Evolutionary conservation across 2,113 vertebrate genomes (phyloP), one percentile per base, ranked within the genome.

Genomic region (Callocephalon fimbriatum): DNA sequence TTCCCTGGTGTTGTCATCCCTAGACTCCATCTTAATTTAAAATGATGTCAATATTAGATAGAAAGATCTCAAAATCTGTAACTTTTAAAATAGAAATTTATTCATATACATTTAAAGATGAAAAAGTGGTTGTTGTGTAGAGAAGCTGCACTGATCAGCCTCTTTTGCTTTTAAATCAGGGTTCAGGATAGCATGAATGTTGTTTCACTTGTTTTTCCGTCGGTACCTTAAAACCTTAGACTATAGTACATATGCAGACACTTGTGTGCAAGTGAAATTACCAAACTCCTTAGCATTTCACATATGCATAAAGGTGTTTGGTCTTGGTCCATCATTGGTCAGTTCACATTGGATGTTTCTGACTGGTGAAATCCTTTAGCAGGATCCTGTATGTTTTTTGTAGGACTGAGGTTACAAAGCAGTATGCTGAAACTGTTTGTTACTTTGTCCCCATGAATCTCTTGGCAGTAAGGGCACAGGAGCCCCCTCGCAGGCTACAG

Each of bases 21-120:
- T 87, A 58, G 93, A 85, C 88, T 96, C 95, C 92, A 93, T 97
- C 93, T 98, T 96, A 89, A 93, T 97, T 98, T 98, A 93, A 98
- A 97, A 97, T 97, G 20, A 93, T 98, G 37, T 94, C 84, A 93
- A 67, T 96, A 18, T 94, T 86, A 76, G 86, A 84, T 74, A 93
- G 92, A 90, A 83, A 87, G 85, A 92, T 86, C 81, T 90, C 70
- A 97, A 95, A 91, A 91, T 91, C 68, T 70, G 48, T 50, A 95
- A 94, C 75, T 89, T 96, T 80, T 81, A 5, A 32, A 67, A 82
- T 86, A 23, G 15, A 71, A 18, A 85, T 89, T 2, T 96, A 72
- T 58, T 38, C 29, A 4, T 77, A 22, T 59, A 70, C 31, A 76
- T 74, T 74, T 67, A 54, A 83, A 92, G 47, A 27, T 59, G 65